Conservation (phyloP, 2,888 invertebrate genomes). For the Muscina levida region DNA sequence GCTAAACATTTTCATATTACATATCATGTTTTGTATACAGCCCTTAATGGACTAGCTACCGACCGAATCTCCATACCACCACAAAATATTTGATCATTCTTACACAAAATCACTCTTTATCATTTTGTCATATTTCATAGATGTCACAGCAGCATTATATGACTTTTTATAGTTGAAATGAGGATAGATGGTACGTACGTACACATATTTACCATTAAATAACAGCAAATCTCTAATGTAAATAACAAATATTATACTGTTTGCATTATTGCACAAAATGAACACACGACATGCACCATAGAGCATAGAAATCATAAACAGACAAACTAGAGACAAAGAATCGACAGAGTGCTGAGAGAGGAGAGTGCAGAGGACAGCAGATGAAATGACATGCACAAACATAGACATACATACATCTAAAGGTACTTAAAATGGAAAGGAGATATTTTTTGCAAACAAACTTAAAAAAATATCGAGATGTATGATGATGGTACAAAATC, state of each 20-base stretch:
- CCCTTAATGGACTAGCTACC: too few relatives aligned
- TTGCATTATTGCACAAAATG: not conserved
- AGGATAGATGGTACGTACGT: too few relatives aligned
- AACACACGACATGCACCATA: not conserved
- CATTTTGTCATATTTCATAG: not conserved
- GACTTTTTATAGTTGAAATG: too few relatives aligned
- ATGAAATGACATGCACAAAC: not conserved
- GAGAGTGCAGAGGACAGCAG: too few relatives aligned
- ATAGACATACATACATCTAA: not conserved
- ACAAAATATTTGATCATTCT: not conserved
- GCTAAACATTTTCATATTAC: too few relatives aligned
- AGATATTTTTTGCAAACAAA: too few relatives aligned
- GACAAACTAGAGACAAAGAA: not conserved
- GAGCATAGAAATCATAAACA: not conserved
- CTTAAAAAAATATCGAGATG: not conserved
- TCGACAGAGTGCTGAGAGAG: too few relatives aligned
- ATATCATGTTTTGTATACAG: too few relatives aligned
- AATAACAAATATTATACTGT: conserved; percentile 10
- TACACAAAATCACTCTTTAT: too few relatives aligned
- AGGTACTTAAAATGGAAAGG: conserved; percentile 1
- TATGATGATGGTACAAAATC: not conserved
- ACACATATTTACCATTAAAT: not conserved
- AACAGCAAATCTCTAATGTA: conserved; percentile 4
- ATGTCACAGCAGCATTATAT: not conserved
- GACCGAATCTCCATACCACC: too few relatives aligned